phyloP scores from a whole-genome alignment of 2,113 vertebrate genomes.

The Entosphenus tridentatus region DNA sequence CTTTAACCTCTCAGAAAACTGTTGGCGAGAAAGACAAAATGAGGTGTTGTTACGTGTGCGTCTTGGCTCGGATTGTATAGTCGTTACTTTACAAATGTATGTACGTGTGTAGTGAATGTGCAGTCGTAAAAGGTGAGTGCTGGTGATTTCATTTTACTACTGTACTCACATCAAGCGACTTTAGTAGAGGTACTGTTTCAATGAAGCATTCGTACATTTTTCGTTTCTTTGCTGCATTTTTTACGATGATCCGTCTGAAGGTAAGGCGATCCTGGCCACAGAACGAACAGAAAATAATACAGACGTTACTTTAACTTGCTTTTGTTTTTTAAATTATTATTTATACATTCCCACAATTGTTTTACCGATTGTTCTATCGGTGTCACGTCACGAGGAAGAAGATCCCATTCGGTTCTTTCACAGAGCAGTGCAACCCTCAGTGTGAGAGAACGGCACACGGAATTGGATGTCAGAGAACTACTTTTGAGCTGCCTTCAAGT shows the following conservation, averaged over 20 bases:
- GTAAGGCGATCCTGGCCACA: conserved; percentile 36
- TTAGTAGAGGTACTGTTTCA: conserved; percentile 80
- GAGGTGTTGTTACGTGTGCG: too few species aligned
- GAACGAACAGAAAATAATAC: conserved; percentile 12
- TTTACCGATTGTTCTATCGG: too few species aligned
- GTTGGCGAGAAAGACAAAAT: neutral
- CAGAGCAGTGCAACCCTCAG: too few species aligned
- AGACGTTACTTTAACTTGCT: too few species aligned
- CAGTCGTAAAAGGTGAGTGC: conserved; percentile 6
- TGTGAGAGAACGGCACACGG: too few species aligned
- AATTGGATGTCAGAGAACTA: too few species aligned
- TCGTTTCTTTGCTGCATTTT: conserved; percentile 95
- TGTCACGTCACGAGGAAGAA: too few species aligned
- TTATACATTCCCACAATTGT: too few species aligned
- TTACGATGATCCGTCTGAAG: conserved; percentile 87
- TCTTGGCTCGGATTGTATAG: neutral
- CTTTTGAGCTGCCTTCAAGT: too few species aligned
- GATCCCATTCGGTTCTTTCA: too few species aligned
- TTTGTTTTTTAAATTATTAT: too few species aligned
- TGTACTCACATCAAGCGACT: conserved; percentile 64
- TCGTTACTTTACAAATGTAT: neutral
- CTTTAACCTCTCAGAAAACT: conserved; percentile 92
- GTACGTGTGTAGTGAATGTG: neutral
- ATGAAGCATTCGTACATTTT: conserved; percentile 94
- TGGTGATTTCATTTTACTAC: conserved; percentile 6